Evolutionary conservation across 2,888 invertebrate genomes (phyloP), one percentile per base, ranked within the genome.

Genomic region (Dryobotodes eremita): DNA sequence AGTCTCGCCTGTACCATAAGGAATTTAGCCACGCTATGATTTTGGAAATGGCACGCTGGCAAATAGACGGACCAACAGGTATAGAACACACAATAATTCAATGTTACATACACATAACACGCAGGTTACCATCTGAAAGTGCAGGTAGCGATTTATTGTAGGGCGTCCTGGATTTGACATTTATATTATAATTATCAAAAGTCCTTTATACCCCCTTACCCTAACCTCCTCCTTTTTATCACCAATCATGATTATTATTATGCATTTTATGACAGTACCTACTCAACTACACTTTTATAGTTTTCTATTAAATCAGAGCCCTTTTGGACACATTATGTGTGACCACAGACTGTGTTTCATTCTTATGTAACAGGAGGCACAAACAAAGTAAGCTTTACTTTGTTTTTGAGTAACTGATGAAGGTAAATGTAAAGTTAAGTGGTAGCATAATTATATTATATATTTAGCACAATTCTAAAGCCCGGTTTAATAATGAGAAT

Each of bases 1-100:
- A 42, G 42, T 7, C 70, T 62, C 20, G 26, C 55, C n/a, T n/a
- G 4, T 46, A 11, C n/a, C 26, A 15, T 13, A 6, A 64, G 73
- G 73, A 84, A 84, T 84, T 53, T 48, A 36, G n/a, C 10, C 31
- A 48, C 31, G 42, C 15, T 84, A 65, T 53, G 48, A 48, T 73
- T 84, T 80, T 42, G 31, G 48, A 80, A 82, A 84, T 80, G 84
- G 84, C 80, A 73, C n/a, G 31, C 42, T 31, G 48, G 72, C 69
- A 79, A 82, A 70, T 84, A 36, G 17, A 59, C 20, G 36, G 83
- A 17, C 42, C 78, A 53, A 17, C 20, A n/a, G n/a, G 55, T 57
- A 10, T 13, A n/a, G 15, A 31, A 15, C 20, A 11, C 5, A 23
- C 23, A 46, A 62, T 71, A 80, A 48, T 55, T 62, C 15, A 80